Evolutionary conservation across 1,140 invertebrate species (phyloP), one percentile per base, ranked within the genome.

Genomic region (Maniola jurtina): DNA sequence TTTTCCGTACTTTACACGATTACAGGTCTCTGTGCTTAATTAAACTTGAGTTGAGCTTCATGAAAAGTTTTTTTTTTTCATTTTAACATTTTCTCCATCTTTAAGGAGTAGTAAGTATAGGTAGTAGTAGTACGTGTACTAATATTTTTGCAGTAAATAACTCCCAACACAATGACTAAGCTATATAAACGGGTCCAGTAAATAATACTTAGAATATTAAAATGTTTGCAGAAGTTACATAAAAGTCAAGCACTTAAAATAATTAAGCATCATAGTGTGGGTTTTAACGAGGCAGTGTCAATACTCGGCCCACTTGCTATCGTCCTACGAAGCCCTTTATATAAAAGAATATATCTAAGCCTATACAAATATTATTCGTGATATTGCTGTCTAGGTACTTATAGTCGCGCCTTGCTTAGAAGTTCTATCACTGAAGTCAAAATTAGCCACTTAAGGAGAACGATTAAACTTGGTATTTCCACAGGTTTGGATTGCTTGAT

Each of bases 161-260:
- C 42, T 8, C 42, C 42, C 13, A 45, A 45, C 25, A 2, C 25
- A 45, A 45, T n/a, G 13, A 45, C 42, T 45, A 45, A 45, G 42
- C 42, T 13, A 11, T 25, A 25, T 25, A 52, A 52, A 11, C 52
- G 33, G 34, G 25, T 34, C 16, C 52, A 34, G 33, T 55, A 34
- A 34, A 55, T 13, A 34, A 2, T 34, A 34, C 52, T 55, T 34
- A 16, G 52, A 25, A n/a, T 34, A 55, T 55, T 55, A 33, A 34
- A 55, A 50, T 50, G 15, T 50, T 50, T 34, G 25, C 52, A 34
- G 33, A 55, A 55, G 52, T 34, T 34, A 55, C 16, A 55, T 55
- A 34, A 55, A 55, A 55, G 52, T 55, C 52, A 55, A 34, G 52
- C 52, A 55, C 52, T 55, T 55, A 55, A 55, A 55, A 55, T 55